phyloP scores from a whole-genome alignment of 1,140 invertebrate species.

The Panagrolaimus sp. region DNA sequence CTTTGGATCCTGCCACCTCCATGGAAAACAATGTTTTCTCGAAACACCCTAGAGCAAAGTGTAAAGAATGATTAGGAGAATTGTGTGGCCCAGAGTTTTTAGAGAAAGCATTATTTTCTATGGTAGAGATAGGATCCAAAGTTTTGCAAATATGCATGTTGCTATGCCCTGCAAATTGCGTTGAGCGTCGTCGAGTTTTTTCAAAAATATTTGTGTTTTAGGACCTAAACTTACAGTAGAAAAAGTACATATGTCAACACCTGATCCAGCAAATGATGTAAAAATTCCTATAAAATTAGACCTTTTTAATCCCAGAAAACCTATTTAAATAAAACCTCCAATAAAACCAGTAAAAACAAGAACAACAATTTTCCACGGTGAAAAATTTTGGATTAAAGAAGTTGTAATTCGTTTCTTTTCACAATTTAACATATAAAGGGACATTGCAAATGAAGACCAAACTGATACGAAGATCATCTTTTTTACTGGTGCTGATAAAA shows the following conservation, averaged over 20 bases:
- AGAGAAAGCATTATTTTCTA: too few relatives aligned
- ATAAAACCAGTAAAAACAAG: constrained; percentile 36
- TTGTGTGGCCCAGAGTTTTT: too few relatives aligned
- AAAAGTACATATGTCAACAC: constrained; percentile 54
- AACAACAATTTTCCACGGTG: constrained; percentile 25
- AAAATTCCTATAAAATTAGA: constrained; percentile 57
- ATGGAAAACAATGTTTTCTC: too few relatives aligned
- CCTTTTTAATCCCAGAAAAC: too few relatives aligned
- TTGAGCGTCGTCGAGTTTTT: too few relatives aligned
- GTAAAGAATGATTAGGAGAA: too few relatives aligned
- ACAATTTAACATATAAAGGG: constrained; percentile 36
- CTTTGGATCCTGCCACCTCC: too few relatives aligned
- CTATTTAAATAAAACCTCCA: constrained; percentile 43
- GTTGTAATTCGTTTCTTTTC: constrained; percentile 35
- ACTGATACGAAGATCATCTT: constrained; percentile 42
- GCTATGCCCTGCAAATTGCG: too few relatives aligned
- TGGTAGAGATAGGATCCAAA: too few relatives aligned
- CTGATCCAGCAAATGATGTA: constrained; percentile 53
- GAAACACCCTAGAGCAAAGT: too few relatives aligned
- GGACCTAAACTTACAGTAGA: constrained; percentile 42
- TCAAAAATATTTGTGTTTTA: too few relatives aligned
- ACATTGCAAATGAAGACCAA: constrained; percentile 38
- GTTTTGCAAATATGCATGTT: too few relatives aligned
- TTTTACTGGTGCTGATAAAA: constrained; percentile 27
- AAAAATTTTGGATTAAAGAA: constrained; percentile 28